Evolutionary conservation across 2,888 invertebrate species (phyloP).

Genomic region (Drosophila greeni): DNA sequence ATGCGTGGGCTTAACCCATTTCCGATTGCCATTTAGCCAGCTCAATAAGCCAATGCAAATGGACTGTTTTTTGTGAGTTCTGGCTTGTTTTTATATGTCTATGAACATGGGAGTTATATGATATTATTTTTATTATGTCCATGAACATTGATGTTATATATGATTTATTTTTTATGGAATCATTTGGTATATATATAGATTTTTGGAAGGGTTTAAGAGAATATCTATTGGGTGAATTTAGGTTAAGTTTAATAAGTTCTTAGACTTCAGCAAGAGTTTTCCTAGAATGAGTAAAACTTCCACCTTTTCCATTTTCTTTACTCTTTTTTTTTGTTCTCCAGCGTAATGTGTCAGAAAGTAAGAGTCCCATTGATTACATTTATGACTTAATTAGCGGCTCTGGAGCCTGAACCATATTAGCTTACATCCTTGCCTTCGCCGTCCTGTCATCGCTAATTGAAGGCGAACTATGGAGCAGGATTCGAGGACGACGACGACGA

Average conservation of each 20-base stretch:
- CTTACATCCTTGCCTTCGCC: slow-evolving; percentile 44
- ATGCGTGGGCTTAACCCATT: slow-evolving; percentile 26
- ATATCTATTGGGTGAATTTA: not conserved
- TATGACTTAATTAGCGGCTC: slow-evolving; percentile 61
- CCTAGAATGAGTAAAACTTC: not conserved
- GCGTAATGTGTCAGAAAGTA: slow-evolving; percentile 10
- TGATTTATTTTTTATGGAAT: not conserved
- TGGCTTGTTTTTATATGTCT: not conserved
- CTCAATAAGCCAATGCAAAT: slow-evolving; percentile 24
- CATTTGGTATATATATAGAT: not conserved
- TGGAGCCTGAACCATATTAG: slow-evolving; percentile 48
- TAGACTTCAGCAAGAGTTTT: not conserved
- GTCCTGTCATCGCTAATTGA: slow-evolving; percentile 50
- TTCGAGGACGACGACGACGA: not conserved
- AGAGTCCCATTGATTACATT: slow-evolving; percentile 55
- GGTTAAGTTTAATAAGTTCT: not conserved
- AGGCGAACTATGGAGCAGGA: slow-evolving; percentile 45
- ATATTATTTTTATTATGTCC: not conserved
- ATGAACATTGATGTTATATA: not conserved
- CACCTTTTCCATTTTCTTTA: not conserved
- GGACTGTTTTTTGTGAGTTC: not conserved
- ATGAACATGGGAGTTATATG: too few species aligned
- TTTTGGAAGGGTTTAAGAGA: not conserved
- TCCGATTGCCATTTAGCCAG: slow-evolving; percentile 19
- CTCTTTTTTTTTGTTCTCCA: not conserved